phyloP scores from a whole-genome alignment of 2,888 invertebrate species.

The Beris chalybata region DNA sequence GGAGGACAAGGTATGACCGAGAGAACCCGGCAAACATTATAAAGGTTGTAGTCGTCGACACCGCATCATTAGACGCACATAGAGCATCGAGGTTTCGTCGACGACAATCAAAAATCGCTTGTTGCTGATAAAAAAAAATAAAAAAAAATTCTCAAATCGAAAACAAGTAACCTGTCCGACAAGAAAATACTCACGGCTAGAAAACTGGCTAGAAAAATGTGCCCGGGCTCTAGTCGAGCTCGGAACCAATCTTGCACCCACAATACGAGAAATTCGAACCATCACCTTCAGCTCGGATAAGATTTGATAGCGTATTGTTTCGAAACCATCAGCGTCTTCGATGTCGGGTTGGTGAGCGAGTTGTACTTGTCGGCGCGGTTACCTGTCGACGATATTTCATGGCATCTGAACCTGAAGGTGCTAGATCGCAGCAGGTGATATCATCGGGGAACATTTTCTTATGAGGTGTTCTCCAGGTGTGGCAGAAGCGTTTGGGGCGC shows the following conservation, averaged over 20 bases:
- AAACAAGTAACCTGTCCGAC: too few species aligned
- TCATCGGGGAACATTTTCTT: constrained; percentile 19
- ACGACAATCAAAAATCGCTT: constrained; percentile 2
- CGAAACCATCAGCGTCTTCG: not conserved
- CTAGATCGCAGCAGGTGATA: constrained; percentile 34
- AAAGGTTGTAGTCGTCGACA: not conserved
- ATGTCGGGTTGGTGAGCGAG: not conserved
- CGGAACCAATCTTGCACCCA: not conserved
- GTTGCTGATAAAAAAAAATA: too few species aligned
- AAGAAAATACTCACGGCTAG: too few species aligned
- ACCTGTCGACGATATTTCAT: constrained; percentile 32
- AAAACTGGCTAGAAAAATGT: not conserved
- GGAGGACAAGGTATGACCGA: constrained; percentile 17
- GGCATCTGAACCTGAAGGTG: constrained; percentile 31
- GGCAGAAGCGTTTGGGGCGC: constrained; percentile 2
- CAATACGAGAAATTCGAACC: not conserved
- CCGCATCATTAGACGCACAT: constrained; percentile 14
- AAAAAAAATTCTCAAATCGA: too few species aligned
- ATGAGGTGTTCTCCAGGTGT: constrained; percentile 11
- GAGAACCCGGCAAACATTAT: not conserved
- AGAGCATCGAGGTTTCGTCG: constrained; percentile 3
- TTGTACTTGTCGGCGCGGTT: constrained; percentile 18
- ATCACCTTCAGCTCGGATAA: too few species aligned
- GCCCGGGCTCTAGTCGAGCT: not conserved
- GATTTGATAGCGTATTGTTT: not conserved